Evolutionary conservation across 2,797 vertebrate species (phyloP), one percentile per base, ranked within the genome.

Genomic region (Sebastes dallii): DNA sequence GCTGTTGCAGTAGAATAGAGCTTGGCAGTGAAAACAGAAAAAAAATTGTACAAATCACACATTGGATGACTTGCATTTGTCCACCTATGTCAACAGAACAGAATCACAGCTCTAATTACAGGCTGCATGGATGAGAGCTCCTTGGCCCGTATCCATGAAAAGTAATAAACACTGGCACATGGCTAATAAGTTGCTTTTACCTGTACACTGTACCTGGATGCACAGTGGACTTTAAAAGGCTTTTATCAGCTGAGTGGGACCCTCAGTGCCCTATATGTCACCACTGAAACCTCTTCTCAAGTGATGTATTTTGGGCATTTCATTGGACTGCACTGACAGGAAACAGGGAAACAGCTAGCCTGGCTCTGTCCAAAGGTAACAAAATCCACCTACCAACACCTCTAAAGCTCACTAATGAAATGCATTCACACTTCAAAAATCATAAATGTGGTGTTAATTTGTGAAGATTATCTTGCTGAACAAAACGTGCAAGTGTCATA

Each of bases 41-140:
- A 34, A 76, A 60, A 2, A 22, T 27, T 71, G 27, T 55, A 65
- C 70, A 81, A 50, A 74, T 56, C 71, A 72, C 30, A 68, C 59
- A 66, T 89, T 55, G 85, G 85, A 93, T 92, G 89, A 93, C 88
- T 89, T 92, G 87, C 88, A 82, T 88, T 92, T 88, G 77, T 86
- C 1, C 22, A 76, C 54, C 82, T 81, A 52, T 88, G 91, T 93
- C 89, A 92, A 89, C 90, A 94, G 80, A 87, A 18, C 66, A 68
- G 80, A 65, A 86, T 74, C 68, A 68, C 55, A 56, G 59, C 69
- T 75, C 2, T 93, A 92, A 94, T 93, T 93, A 89, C 76, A 72
- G 74, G 75, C 56, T 86, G 70, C 52, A 13, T 34, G 36, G 46
- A 69, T 42, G 69, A 64, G 83, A 32, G 22, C 72, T 81, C 22